Base-by-base conservation (phyloP, 2,797 vertebrate genomes). In the Chrosomus eos region DNA sequence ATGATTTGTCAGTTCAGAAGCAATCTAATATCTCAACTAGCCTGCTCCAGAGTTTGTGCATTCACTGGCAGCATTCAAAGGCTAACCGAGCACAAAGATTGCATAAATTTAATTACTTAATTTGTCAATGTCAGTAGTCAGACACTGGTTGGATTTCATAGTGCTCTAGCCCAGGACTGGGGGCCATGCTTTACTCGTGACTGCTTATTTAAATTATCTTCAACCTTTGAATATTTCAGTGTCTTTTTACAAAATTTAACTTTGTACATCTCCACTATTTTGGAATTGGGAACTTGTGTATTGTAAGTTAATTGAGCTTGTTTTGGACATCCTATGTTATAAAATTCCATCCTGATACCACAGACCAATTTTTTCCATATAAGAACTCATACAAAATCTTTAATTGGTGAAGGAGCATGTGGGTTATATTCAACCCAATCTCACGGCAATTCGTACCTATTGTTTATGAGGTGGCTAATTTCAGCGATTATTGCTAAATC, bases 61-160 rank as follows among this genome's bases (percentile, higher is more conserved):
- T 86, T 73, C 85, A 82, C 90, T 82, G 89, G 79, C 36, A 83
- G 82, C 60, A 43, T 87, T 73, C 85, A 84, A 86, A 92, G 88
- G 91, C 92, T 91, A 91, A 93, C 92, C 90, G 88, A 90, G 93
- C 91, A 86, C 83, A 89, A 89, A 91, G 87, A 92, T 90, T 90
- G 90, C 90, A 90, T 89, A 90, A 89, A 92, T 93, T 89, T 94
- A 94, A 95, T 94, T 91, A 93, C 92, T 93, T 92, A 85, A 93
- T 95, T 94, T 92, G 89, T 95, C 93, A 94, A 86, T 53, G 92
- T 94, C 93, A 85, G 80, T 71, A 16, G 48, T 68, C 45, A 62
- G 74, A 84, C 74, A 78, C 48, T 78, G 64, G 73, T 78, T 77
- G 10, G 64, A 68, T 76, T 70, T 84, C 73, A 80, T 81, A 75